Percentiles rank a stretch among this genome's conserved stretches.
Conservation (phyloP, 2,888 invertebrate species). For the Arge pagana region DNA sequence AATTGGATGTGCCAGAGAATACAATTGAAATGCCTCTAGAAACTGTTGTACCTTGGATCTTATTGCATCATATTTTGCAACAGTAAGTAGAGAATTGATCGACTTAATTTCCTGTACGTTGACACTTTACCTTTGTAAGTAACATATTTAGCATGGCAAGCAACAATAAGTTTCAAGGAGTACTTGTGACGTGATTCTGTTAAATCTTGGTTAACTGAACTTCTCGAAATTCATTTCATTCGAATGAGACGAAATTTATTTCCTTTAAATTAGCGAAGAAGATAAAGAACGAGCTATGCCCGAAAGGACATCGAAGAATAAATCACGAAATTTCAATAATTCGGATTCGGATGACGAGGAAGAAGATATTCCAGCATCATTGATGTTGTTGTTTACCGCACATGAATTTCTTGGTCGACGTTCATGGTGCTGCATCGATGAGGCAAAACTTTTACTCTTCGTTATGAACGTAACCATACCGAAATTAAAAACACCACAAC, state of each 20-base stretch:
- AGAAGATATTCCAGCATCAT: conserved; percentile 72
- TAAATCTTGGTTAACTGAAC: too few species aligned
- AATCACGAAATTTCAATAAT: conserved; percentile 37
- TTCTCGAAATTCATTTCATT: too few species aligned
- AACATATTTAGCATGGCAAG: too few species aligned
- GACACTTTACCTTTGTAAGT: background rate
- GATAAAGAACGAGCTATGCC: conserved; percentile 67
- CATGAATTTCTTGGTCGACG: conserved; percentile 84
- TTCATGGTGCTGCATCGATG: conserved; percentile 78
- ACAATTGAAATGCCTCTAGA: conserved; percentile 69
- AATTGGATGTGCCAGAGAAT: conserved; percentile 73
- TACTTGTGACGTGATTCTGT: too few species aligned
- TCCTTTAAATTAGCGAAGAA: conserved; percentile 63
- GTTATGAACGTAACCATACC: conserved; percentile 77
- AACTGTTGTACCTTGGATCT: conserved; percentile 79
- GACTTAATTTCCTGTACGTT: background rate
- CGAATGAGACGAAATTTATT: too few species aligned
- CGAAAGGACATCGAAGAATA: conserved; percentile 37
- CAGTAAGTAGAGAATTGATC: conserved; percentile 54
- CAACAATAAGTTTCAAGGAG: too few species aligned
- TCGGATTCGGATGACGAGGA: conserved; percentile 59
- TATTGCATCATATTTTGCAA: conserved; percentile 79
- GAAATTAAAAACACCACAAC: conserved; percentile 68
- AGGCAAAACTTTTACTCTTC: conserved; percentile 79
- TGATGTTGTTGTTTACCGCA: conserved; percentile 78